These are phyloP conservation scores for Perithous albicinctus DNA, from an alignment of 2,888 invertebrate species.

Conservation along the genomic window DNA sequence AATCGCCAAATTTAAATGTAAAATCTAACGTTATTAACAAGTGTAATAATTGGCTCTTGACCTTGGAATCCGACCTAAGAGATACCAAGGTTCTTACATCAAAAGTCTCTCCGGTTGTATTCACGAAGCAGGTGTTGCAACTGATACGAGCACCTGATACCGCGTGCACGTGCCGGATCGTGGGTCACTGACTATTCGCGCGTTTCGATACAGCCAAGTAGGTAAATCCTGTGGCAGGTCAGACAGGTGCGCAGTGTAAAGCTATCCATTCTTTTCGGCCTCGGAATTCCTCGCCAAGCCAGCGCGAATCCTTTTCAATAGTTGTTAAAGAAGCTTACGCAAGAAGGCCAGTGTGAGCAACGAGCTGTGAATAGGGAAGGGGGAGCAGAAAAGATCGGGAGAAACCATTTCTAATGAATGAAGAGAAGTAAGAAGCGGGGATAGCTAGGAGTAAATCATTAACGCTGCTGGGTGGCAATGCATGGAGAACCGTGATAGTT, in stretches of 20 bases:
- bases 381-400: not conserved
- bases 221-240: constrained; percentile 40
- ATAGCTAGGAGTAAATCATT: constrained; percentile 30
- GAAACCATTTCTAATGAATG: constrained; percentile 35
- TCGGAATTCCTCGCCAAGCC: constrained; percentile 31
- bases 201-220: constrained; percentile 37
- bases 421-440: constrained; percentile 3
- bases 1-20: constrained; percentile 2
- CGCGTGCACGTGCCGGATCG: constrained; percentile 68
- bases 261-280: constrained; percentile 22
- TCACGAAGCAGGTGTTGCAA: constrained; percentile 61
- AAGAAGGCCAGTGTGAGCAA: not conserved
- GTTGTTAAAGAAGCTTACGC: constrained; percentile 18
- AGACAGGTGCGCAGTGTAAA: constrained; percentile 17
- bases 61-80: constrained; percentile 17
- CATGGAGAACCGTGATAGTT: constrained; percentile 16
- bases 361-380: constrained; percentile 1
- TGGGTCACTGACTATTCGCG: constrained; percentile 45
- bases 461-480: constrained; percentile 20
- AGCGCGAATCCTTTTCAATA: constrained; percentile 24
- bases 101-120: constrained; percentile 43
- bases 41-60: constrained; percentile 7
- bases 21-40: constrained; percentile 32
- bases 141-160: constrained; percentile 68
- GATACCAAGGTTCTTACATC: constrained; percentile 43